phyloP scores from a whole-genome alignment of 2,888 invertebrate species.

The Deilephila elpenor region DNA sequence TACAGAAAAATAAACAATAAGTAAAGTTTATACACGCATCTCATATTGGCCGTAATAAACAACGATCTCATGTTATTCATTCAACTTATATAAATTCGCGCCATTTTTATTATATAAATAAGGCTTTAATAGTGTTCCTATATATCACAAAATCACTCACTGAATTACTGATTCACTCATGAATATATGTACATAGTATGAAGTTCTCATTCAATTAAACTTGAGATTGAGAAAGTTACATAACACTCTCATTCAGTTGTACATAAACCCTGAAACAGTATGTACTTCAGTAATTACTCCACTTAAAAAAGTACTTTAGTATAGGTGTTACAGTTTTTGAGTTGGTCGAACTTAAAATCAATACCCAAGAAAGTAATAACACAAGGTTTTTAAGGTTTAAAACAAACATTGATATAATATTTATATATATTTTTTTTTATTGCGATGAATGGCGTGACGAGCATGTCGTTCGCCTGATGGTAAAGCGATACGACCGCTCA shows the following conservation, averaged over 20 bases:
- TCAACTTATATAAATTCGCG: neutral
- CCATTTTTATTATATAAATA: neutral
- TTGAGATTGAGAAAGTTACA: neutral
- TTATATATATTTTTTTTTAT: no score
- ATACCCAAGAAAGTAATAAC: no score
- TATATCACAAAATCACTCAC: no score
- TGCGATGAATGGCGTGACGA: no score
- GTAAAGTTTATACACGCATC: neutral
- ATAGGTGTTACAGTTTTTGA: neutral
- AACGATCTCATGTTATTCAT: neutral
- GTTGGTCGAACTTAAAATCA: neutral
- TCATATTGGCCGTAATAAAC: neutral
- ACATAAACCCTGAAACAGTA: neutral
- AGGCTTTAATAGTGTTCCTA: neutral
- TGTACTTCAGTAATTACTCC: neutral
- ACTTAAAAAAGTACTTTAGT: neutral
- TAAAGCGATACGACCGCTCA: no score
- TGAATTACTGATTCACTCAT: no score
- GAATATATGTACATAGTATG: neutral
- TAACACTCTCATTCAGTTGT: neutral
- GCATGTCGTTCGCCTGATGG: no score
- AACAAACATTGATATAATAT: no score
- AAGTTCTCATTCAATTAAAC: neutral
- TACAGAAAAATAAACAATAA: constrained; percentile 20
- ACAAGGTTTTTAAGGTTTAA: no score